Conservation (phyloP, 2,888 invertebrate species). For the Neelides folsomi region DNA sequence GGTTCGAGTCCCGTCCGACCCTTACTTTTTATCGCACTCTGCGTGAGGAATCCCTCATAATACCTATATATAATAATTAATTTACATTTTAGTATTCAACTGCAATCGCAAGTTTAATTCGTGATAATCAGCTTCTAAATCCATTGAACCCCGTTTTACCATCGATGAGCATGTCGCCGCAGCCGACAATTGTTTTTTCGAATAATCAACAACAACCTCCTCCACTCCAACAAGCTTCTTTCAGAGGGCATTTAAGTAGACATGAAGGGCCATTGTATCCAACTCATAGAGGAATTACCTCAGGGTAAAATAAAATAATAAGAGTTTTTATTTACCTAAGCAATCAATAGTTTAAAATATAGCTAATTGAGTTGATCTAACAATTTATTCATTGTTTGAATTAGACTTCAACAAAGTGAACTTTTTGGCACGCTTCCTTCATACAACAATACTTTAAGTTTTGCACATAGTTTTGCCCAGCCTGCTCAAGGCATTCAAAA, state of each 20-base stretch:
- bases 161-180: not conserved
- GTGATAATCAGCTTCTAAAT: slow-evolving; percentile 2
- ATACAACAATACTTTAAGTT: slow-evolving; percentile 17
- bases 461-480: slow-evolving; percentile 32
- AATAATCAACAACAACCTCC: slow-evolving; percentile 4
- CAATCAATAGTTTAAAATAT: too few species aligned
- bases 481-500: slow-evolving; percentile 5
- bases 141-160: not conserved
- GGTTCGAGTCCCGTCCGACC: too few species aligned
- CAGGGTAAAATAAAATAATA: slow-evolving; percentile 33
- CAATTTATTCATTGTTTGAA: too few species aligned
- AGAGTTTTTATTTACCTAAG: not conserved
- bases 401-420: slow-evolving; percentile 10
- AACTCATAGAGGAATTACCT: slow-evolving; percentile 38
- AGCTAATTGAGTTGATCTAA: too few species aligned
- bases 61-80: too few species aligned
- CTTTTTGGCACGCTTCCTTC: slow-evolving; percentile 1
- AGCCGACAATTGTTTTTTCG: slow-evolving; percentile 1
- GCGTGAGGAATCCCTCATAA: too few species aligned
- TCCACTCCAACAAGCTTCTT: slow-evolving; percentile 18
- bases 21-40: too few species aligned
- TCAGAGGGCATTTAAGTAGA: slow-evolving; percentile 37
- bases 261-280: slow-evolving; percentile 44
- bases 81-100: too few species aligned
- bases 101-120: not conserved